These are phyloP conservation scores for Abscondita cerata DNA, from an alignment of 2,888 invertebrate species.

Conservation along the genomic window DNA sequence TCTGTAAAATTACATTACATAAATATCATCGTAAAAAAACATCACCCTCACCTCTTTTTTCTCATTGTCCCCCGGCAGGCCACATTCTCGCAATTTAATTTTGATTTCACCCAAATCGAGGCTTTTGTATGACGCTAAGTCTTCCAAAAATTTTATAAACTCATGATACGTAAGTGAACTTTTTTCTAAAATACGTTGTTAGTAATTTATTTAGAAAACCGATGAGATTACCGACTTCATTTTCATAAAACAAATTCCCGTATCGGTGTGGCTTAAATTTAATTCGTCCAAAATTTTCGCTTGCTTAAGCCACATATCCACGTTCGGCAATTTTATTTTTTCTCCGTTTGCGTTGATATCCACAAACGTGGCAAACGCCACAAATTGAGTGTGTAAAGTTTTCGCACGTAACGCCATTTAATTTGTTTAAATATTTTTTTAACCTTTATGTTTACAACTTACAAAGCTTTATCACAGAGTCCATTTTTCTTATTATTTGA, in stretches of 20 bases:
- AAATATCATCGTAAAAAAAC: too few relatives aligned
- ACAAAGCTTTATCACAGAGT: too few relatives aligned
- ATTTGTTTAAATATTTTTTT: too few relatives aligned
- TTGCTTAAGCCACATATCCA: slow-evolving; percentile 96
- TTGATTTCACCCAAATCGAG: slow-evolving; percentile 80
- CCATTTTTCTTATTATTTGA: too few relatives aligned
- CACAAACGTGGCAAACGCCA: slow-evolving; percentile 87
- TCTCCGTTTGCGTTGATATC: slow-evolving; percentile 89
- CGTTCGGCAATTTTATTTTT: slow-evolving; percentile 84
- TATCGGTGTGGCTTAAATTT: slow-evolving; percentile 91
- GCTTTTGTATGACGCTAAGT: slow-evolving; percentile 84
- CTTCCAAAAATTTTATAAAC: slow-evolving; percentile 85
- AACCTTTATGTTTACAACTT: too few relatives aligned
- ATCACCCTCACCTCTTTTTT: too few relatives aligned
- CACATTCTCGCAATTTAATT: slow-evolving; percentile 79
- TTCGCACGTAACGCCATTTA: too few relatives aligned
- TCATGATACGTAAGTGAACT: slow-evolving; percentile 73
- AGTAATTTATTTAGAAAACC: not conserved
- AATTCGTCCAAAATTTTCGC: slow-evolving; percentile 84
- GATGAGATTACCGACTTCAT: slow-evolving; percentile 76
- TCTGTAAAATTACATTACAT: too few relatives aligned
- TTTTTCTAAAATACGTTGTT: slow-evolving; percentile 35
- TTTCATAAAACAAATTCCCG: slow-evolving; percentile 91
- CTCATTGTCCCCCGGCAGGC: slow-evolving; percentile 69
- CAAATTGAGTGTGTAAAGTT: too few relatives aligned